Conservation (phyloP, 2,113 vertebrate species). For the Phaetusa simplex region DNA sequence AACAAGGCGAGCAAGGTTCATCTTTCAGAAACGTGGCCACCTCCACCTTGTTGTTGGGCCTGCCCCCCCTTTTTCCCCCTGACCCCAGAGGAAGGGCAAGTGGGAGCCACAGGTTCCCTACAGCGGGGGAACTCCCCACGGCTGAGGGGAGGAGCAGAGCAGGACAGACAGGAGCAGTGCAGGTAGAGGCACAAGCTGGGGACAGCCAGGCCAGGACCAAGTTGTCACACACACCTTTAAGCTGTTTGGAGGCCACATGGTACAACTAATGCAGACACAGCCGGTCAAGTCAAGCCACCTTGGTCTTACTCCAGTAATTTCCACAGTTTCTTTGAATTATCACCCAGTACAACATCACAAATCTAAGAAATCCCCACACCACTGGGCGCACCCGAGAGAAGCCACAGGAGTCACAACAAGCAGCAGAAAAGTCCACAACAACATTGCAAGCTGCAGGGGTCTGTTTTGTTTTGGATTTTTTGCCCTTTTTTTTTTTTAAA, state of each 20-base stretch:
- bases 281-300: neutral
- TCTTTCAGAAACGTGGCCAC: neutral
- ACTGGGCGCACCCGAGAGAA: neutral
- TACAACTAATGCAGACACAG: neutral
- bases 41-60: neutral
- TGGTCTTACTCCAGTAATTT: neutral
- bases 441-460: neutral
- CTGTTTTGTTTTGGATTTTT: neutral
- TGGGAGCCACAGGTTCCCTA: neutral
- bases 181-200: neutral
- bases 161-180: neutral
- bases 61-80: neutral
- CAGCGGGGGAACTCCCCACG: neutral
- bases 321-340: neutral
- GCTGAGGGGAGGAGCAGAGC: neutral
- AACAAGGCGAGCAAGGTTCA: neutral
- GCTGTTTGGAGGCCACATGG: neutral
- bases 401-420: neutral
- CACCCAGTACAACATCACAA: rapidly evolving
- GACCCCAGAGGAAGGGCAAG: neutral
- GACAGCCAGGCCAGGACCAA: neutral
- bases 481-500: neutral
- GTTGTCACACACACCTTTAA: neutral
- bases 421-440: neutral
- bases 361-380: neutral